These are phyloP conservation scores for Lepidotrigona ventralis DNA, from an alignment of 1,140 invertebrate genomes.

Conservation along the genomic window DNA sequence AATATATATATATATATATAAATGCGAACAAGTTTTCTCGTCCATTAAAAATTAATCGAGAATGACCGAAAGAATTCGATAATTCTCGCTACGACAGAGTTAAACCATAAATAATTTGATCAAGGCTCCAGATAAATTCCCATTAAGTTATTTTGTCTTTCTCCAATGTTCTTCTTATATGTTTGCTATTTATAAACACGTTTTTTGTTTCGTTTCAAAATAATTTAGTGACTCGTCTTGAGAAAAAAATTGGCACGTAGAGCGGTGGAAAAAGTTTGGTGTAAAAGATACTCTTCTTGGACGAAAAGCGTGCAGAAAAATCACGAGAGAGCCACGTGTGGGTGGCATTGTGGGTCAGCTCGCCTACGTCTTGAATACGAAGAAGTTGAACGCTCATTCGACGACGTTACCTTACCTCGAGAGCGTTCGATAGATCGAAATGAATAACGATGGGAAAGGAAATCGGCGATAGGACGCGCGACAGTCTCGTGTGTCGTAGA, in stretches of 20 bases:
- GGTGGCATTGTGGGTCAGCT: conserved; percentile 60
- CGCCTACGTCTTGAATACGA: conserved; percentile 51
- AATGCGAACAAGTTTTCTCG: too few species aligned
- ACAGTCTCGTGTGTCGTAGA: not conserved
- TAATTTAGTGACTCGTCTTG: too few species aligned
- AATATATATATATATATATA: too few species aligned
- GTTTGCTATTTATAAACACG: too few species aligned
- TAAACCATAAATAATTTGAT: too few species aligned
- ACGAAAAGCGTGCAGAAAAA: conserved; percentile 37
- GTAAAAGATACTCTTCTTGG: not conserved
- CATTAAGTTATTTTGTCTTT: too few species aligned
- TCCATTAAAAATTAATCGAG: too few species aligned
- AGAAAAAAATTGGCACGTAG: not conserved
- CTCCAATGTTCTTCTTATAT: too few species aligned
- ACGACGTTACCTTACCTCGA: not conserved
- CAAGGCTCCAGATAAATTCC: too few species aligned
- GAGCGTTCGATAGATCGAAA: not conserved
- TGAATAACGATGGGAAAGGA: not conserved
- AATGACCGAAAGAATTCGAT: too few species aligned
- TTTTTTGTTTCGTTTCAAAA: too few species aligned
- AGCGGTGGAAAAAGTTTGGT: not conserved
- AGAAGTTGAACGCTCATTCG: not conserved
- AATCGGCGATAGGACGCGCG: not conserved
- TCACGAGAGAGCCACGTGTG: conserved; percentile 52
- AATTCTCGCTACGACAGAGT: too few species aligned